Evolutionary conservation across 2,888 invertebrate genomes (phyloP).

Genomic region (Brachyptera putata): DNA sequence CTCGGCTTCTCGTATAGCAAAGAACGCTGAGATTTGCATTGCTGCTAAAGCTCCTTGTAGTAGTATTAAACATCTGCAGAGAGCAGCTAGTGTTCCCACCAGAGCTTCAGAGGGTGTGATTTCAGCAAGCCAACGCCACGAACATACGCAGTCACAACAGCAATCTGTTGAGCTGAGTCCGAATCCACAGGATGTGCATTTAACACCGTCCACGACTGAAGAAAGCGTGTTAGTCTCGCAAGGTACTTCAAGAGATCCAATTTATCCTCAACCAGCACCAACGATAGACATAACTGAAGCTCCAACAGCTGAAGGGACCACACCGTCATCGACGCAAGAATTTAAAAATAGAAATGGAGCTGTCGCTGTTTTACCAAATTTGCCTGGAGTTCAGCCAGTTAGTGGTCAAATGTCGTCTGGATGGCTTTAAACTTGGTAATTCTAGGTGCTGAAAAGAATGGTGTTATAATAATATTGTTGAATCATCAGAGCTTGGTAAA

Average conservation of each 20-base stretch:
- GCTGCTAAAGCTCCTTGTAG: not conserved
- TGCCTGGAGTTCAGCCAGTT: constrained; percentile 69
- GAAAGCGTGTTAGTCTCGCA: constrained; percentile 45
- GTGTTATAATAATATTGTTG: too few species aligned
- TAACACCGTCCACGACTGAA: constrained; percentile 56
- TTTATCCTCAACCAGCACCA: constrained; percentile 8
- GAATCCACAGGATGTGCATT: constrained; percentile 23
- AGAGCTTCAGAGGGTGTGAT: constrained; percentile 48
- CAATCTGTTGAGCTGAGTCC: constrained; percentile 48
- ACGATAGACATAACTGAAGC: not conserved
- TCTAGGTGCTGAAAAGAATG: too few species aligned
- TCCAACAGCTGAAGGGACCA: constrained; percentile 4
- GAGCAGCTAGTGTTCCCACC: constrained; percentile 69
- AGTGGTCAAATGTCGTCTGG: constrained; percentile 68
- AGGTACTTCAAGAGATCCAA: constrained; percentile 9
- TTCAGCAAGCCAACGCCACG: constrained; percentile 40
- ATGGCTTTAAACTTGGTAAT: constrained; percentile 52
- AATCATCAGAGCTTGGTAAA: too few species aligned
- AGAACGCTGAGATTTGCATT: constrained; percentile 19
- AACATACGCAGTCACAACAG: constrained; percentile 60
- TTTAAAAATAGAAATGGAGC: constrained; percentile 51
- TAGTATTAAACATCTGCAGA: constrained; percentile 53
- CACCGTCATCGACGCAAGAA: constrained; percentile 17
- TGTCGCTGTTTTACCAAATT: constrained; percentile 57
- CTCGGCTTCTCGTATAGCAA: constrained; percentile 67